Percentiles rank a stretch among this genome's conserved stretches.
phyloP scores from a whole-genome alignment of 2,113 vertebrate species.

The Papio anubis region DNA sequence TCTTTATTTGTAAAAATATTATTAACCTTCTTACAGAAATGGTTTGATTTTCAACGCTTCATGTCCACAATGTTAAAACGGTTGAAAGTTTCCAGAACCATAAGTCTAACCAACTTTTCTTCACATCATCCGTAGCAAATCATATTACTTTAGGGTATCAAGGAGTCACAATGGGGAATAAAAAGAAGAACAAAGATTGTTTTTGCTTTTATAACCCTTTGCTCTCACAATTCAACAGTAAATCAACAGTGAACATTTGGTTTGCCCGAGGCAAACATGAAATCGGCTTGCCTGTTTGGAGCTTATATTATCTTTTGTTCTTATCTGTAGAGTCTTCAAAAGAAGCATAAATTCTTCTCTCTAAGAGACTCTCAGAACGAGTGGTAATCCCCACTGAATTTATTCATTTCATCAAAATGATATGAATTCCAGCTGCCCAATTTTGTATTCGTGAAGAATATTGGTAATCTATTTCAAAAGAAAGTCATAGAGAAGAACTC shows the following conservation, averaged over 20 bases:
- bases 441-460: background rate
- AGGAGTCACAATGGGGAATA: background rate
- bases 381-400: slow-evolving; percentile 2
- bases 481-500: background rate
- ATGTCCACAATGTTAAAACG: slow-evolving; percentile 35
- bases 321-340: slow-evolving; percentile 80
- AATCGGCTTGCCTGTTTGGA: slow-evolving; percentile 64
- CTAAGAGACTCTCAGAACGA: slow-evolving; percentile 28
- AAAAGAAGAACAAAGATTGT: slow-evolving; percentile 69
- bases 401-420: slow-evolving; percentile 69
- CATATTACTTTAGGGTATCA: slow-evolving; percentile 53
- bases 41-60: slow-evolving; percentile 13
- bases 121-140: slow-evolving; percentile 43
- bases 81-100: slow-evolving; percentile 48
- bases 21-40: slow-evolving; percentile 36
- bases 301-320: slow-evolving; percentile 70
- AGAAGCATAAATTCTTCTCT: slow-evolving; percentile 51
- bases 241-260: slow-evolving; percentile 78
- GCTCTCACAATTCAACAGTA: slow-evolving; percentile 72
- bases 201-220: slow-evolving; percentile 66
- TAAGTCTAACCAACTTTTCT: slow-evolving; percentile 3
- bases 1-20: background rate
- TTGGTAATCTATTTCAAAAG: slow-evolving; percentile 32
- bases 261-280: slow-evolving; percentile 83
- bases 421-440: background rate